Evolutionary conservation across 2,113 vertebrate species (phyloP).

Genomic region (Trinectes maculatus): DNA sequence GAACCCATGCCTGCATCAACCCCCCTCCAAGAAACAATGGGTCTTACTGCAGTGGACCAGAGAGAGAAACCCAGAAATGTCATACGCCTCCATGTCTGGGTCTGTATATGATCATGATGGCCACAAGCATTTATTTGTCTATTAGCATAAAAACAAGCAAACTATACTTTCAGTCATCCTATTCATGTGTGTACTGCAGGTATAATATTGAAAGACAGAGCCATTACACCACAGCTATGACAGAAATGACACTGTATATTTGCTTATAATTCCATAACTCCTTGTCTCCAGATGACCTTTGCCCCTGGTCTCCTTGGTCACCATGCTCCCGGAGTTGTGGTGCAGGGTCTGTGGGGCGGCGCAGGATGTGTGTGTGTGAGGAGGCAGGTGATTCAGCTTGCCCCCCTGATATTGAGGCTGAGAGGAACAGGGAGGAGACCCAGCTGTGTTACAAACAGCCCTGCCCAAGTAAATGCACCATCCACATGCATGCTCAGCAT

Average conservation of each 20-base stretch:
- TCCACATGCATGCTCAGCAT: no score
- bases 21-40: conserved; percentile 79
- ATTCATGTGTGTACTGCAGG: neutral
- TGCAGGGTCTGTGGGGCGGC: conserved; percentile 78
- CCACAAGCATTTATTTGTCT: neutral
- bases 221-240: neutral
- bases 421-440: conserved; percentile 75
- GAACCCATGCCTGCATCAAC: conserved; percentile 83
- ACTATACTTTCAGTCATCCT: neutral
- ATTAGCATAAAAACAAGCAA: neutral
- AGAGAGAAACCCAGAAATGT: conserved; percentile 80
- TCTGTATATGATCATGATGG: conserved; percentile 32
- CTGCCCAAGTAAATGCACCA: conserved; percentile 79
- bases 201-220: neutral
- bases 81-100: conserved; percentile 76
- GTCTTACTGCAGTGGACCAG: conserved; percentile 77
- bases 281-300: conserved; percentile 78
- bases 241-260: neutral
- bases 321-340: conserved; percentile 86
- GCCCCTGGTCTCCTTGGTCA: conserved; percentile 87
- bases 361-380: conserved; percentile 80
- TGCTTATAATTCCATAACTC: neutral
- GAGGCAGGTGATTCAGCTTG: conserved; percentile 70
- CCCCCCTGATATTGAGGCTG: conserved; percentile 53
- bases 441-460: conserved; percentile 84